Evolutionary conservation across 2,797 vertebrate species (phyloP).

Genomic region (Gadopsis bispinosus): DNA sequence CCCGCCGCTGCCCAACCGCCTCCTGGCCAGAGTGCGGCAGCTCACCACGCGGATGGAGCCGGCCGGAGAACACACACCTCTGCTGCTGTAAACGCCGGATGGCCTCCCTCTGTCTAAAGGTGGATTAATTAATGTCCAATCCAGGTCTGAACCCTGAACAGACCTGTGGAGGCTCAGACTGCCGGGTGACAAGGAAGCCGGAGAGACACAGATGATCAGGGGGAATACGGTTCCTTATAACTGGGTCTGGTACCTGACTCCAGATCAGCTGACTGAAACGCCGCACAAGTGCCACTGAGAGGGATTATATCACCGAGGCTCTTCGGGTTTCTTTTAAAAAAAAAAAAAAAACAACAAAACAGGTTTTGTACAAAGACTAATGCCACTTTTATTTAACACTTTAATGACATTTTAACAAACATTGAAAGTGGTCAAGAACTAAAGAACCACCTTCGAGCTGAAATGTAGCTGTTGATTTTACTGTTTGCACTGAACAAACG

Average conservation of each 20-base stretch:
- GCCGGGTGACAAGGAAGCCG: neutral
- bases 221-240: neutral
- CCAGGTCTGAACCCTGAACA: neutral
- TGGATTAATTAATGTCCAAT: neutral
- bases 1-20: conserved; percentile 87
- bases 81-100: conserved; percentile 85
- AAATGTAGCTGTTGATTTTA: conserved; percentile 13
- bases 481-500: conserved; percentile 54
- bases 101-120: neutral
- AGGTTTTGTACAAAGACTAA: conserved; percentile 2
- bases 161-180: neutral
- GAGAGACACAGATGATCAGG: neutral
- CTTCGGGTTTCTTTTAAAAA: neutral
- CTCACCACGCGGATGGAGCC: conserved; percentile 83
- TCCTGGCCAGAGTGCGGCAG: conserved; percentile 81
- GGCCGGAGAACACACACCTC: conserved; percentile 90
- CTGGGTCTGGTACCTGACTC: neutral
- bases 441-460: neutral
- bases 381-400: conserved; percentile 44
- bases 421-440: conserved; percentile 11
- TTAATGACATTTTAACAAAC: conserved; percentile 18
- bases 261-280: conserved; percentile 14
- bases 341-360: neutral
- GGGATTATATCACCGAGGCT: neutral
- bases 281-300: neutral